phyloP scores from a whole-genome alignment of 2,888 invertebrate species.

The Melanostoma mellinum region DNA sequence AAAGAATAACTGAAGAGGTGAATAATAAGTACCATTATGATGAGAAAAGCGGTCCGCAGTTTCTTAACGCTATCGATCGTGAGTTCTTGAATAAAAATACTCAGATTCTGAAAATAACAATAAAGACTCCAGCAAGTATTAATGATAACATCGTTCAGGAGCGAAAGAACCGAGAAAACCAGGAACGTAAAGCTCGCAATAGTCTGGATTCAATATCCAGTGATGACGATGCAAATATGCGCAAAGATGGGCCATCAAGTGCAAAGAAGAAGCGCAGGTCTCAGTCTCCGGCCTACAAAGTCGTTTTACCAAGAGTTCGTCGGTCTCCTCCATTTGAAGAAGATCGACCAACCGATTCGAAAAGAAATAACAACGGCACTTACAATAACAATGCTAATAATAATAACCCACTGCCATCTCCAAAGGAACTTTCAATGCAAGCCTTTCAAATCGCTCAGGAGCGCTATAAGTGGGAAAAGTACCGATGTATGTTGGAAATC shows the following conservation, averaged over 20 bases:
- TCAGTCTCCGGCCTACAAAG: constrained; percentile 76
- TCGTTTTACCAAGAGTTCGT: constrained; percentile 72
- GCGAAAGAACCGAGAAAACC: too few relatives aligned
- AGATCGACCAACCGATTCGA: constrained; percentile 33
- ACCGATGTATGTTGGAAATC: constrained; percentile 81
- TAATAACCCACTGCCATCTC: constrained; percentile 76
- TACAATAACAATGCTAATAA: neutral
- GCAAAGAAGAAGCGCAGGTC: constrained; percentile 75
- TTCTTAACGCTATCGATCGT: constrained; percentile 83
- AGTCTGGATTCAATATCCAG: constrained; percentile 76
- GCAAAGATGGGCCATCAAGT: constrained; percentile 76
- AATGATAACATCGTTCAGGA: constrained; percentile 25
- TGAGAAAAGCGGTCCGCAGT: constrained; percentile 84
- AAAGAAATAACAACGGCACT: constrained; percentile 24
- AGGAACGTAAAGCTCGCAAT: constrained; percentile 55
- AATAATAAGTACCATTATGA: constrained; percentile 87
- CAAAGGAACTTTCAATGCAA: constrained; percentile 80
- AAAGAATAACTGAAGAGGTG: constrained; percentile 85
- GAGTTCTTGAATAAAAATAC: constrained; percentile 77
- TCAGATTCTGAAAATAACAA: constrained; percentile 66
- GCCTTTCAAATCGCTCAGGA: constrained; percentile 81
- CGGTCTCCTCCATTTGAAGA: constrained; percentile 77
- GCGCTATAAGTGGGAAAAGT: constrained; percentile 84
- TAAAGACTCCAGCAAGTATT: constrained; percentile 81
- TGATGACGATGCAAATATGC: constrained; percentile 77